A percentile compares a stretch with the other conserved stretches of the same genome.
Conservation (phyloP, 2,113 vertebrate species). For the Oryzias woworae region DNA sequence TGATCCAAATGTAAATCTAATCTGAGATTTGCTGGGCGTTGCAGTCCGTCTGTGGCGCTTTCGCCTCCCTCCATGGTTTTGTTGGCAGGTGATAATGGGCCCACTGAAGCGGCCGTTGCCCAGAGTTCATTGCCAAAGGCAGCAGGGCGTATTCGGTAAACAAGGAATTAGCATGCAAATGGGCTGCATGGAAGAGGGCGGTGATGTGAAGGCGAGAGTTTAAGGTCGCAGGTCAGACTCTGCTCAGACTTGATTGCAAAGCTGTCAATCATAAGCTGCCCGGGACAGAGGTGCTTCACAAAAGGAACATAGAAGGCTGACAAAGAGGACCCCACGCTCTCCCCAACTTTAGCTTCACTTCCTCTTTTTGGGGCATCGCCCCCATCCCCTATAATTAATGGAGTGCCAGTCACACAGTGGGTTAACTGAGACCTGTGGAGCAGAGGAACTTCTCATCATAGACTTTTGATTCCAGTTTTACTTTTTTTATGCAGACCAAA, state of each 20-base stretch:
- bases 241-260: slow-evolving; percentile 73
- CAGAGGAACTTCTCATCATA: slow-evolving; percentile 43
- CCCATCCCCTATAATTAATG: slow-evolving; percentile 58
- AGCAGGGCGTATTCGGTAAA: slow-evolving; percentile 78
- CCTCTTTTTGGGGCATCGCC: slow-evolving; percentile 54
- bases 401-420: slow-evolving; percentile 70
- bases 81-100: slow-evolving; percentile 72
- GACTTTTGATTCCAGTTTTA: slow-evolving; percentile 20
- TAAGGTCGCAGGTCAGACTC: slow-evolving; percentile 73
- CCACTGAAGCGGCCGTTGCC: slow-evolving; percentile 51
- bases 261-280: slow-evolving; percentile 75
- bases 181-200: slow-evolving; percentile 70
- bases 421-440: slow-evolving; percentile 36
- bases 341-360: slow-evolving; percentile 70
- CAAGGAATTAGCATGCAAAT: slow-evolving; percentile 84
- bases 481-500: slow-evolving; percentile 7
- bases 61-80: slow-evolving; percentile 31
- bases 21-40: slow-evolving; percentile 24
- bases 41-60: slow-evolving; percentile 41
- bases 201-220: slow-evolving; percentile 70
- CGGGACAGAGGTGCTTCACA: slow-evolving; percentile 63
- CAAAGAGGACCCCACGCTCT: slow-evolving; percentile 61
- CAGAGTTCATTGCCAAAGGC: slow-evolving; percentile 75
- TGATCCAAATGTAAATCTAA: too few relatives aligned
- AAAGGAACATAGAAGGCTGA: slow-evolving; percentile 78